phyloP scores from a whole-genome alignment of 2,888 invertebrate species.

The Villa cingulata region DNA sequence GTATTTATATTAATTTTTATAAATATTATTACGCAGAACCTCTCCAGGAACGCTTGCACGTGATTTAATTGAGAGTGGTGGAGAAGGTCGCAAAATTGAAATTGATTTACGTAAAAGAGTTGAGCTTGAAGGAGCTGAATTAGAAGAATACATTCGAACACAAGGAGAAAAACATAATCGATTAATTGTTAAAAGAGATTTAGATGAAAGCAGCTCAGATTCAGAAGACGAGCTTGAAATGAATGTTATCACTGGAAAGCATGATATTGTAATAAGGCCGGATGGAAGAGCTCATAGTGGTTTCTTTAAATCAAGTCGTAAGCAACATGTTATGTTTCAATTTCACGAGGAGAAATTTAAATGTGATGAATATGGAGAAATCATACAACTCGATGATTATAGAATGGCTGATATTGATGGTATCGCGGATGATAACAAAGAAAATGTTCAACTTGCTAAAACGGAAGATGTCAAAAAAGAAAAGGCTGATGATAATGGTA shows the following conservation, averaged over 20 bases:
- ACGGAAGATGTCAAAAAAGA: conserved; percentile 19
- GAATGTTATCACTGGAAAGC: conserved; percentile 70
- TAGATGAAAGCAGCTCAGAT: conserved; percentile 62
- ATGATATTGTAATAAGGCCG: conserved; percentile 76
- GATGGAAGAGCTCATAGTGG: conserved; percentile 55
- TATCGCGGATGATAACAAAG: conserved; percentile 27
- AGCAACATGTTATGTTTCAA: conserved; percentile 94
- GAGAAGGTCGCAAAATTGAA: conserved; percentile 53
- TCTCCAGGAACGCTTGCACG: conserved; percentile 69
- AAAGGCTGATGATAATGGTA: conserved; percentile 13
- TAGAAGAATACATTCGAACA: conserved; percentile 59
- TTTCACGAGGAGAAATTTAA: conserved; percentile 82
- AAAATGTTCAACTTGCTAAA: conserved; percentile 19
- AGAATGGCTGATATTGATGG: conserved; percentile 56
- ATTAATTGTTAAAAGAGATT: conserved; percentile 41
- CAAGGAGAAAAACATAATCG: conserved; percentile 42
- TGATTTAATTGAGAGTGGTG: conserved; percentile 63
- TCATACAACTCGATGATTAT: conserved; percentile 85
- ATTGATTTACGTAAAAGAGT: conserved; percentile 55
- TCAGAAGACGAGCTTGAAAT: conserved; percentile 71
- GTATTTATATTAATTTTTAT: too few relatives aligned
- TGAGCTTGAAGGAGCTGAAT: conserved; percentile 60
- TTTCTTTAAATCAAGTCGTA: conserved; percentile 77
- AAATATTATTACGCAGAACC: conserved; percentile 42
- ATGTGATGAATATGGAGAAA: conserved; percentile 93